Base-by-base conservation (phyloP, 2,888 invertebrate genomes). In the Scaptomyza tumidula region DNA sequence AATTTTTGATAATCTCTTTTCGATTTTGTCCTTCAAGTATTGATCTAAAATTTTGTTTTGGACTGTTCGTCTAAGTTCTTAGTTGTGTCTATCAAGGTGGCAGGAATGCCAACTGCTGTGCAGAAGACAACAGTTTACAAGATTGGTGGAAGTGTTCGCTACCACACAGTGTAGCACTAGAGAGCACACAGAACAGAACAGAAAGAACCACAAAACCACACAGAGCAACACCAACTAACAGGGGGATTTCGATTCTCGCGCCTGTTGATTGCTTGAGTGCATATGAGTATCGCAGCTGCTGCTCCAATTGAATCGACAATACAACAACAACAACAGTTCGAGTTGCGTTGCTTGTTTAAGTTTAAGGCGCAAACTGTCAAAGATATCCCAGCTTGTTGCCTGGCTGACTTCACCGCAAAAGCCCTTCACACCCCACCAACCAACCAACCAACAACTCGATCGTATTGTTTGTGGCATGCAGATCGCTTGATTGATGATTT, bases 401-500 rank as follows among this genome's bases (percentile, higher is more conserved):
- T 29, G 33, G 31, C 55, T 31, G 27, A 13, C 2, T 13, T 16
- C n/a, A 24, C 50, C 41, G 29, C 49, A 14, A 11, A 9, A 10
- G 13, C 54, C 45, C 64, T 14, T 3, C 39, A 14, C 39, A 39
- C 37, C 14, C 41, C 5, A n/a, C 4, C 11, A n/a, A 27, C 29
- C 44, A 48, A 37, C n/a, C 11, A 4, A 16, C 0, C 2, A 13
- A 19, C 43, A 58, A 33, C 67, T 24, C 19, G 58, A 39, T 56
- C 69, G 39, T 52, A 57, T 49, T 66, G 57, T 39, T 63, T 72
- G 72, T 73, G 69, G 78, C 76, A 11, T 76, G 85, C 70, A 76
- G 87, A 84, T 89, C 76, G 71, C 80, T 75, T 88, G 90, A 88
- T 89, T 89, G 89, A 89, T 88, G 89, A 90, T 89, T 89, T 89